Evolutionary conservation across 2,113 vertebrate species (phyloP), one percentile per base, ranked within the genome.

Genomic region (Eublepharis macularius): DNA sequence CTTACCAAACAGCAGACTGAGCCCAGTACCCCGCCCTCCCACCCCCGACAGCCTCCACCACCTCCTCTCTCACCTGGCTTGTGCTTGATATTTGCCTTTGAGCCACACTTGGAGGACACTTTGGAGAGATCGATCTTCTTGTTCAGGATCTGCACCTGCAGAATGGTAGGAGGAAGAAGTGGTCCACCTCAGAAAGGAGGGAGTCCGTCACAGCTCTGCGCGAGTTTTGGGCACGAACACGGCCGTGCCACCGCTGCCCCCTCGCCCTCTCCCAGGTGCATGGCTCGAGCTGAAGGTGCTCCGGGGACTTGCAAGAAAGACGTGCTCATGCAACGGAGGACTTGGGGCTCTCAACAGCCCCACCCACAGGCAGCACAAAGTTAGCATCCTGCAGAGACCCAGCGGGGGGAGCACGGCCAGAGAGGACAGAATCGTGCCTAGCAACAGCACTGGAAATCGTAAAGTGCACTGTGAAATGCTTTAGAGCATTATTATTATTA

Each of bases 51-150:
- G 4, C 39, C 39, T 29, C 43, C 65, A 63, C 2, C 6, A 3
- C 36, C 17, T 43, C 9, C 11, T n/a, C 6, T 57, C 83, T 93
- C 93, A 99, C 99, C 98, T 92, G 99, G 97, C 91, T 98, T 99
- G 89, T 98, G 97, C 89, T 99, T 99, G 91, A 98, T 97, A 80
- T 98, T 98, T 63, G 96, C 91, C 94, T 98, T 99, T 49, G 98
- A 99, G 70, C 98, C 98, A 24, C 98, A 99, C 94, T 98, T 99
- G 21, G 99, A 97, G 9, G 98, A 97, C 94, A 99, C 97, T 94
- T 98, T 99, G 87, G 98, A 99, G 74, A 99, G 84, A 73, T 99
- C 98, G 2, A 99, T 97, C 85, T 99, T 99, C 95, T 98, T 98
- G 96, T 91, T 99, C 91, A 97, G 97, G 88, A 99, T 99, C 96